Conservation (phyloP, 2,888 invertebrate species). For the Anthophora plumipes region DNA sequence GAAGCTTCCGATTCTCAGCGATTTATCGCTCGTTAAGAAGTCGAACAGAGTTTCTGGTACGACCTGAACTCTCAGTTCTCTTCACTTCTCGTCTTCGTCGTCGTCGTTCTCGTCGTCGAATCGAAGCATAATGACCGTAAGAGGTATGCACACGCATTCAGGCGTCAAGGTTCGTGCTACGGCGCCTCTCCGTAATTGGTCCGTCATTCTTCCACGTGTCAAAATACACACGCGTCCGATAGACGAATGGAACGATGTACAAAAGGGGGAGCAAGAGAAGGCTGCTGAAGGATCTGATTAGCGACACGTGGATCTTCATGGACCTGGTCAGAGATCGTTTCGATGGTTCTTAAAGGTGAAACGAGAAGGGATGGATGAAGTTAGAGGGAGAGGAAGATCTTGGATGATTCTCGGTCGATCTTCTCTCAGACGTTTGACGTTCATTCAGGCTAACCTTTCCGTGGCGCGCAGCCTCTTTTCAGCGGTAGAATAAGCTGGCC, state of each 20-base stretch:
- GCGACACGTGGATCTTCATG: constrained; percentile 68
- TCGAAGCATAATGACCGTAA: constrained; percentile 69
- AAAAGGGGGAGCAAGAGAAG: constrained; percentile 3
- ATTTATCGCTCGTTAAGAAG: constrained; percentile 76
- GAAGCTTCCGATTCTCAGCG: constrained; percentile 56
- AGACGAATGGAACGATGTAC: constrained; percentile 32
- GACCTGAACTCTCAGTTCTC: constrained; percentile 36
- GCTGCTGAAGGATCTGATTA: constrained; percentile 72
- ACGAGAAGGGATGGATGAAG: background rate
- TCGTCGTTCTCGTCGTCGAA: too few species aligned
- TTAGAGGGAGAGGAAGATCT: constrained; percentile 1
- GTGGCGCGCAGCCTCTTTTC: constrained; percentile 75
- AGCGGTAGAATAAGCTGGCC: constrained; percentile 70
- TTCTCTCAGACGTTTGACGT: constrained; percentile 75
- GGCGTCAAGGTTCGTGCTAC: constrained; percentile 62
- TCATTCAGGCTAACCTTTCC: constrained; percentile 77
- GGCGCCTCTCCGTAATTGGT: constrained; percentile 73
- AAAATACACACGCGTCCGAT: constrained; percentile 65
- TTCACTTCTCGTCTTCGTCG: background rate
- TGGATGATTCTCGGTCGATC: constrained; percentile 48
- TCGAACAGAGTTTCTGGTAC: background rate
- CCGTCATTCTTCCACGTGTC: constrained; percentile 73
- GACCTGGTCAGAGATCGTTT: constrained; percentile 11
- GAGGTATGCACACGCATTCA: constrained; percentile 70
- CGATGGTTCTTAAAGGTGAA: constrained; percentile 27